Base-by-base conservation (phyloP, 2,113 vertebrate genomes). In the Microtus richardsoni region DNA sequence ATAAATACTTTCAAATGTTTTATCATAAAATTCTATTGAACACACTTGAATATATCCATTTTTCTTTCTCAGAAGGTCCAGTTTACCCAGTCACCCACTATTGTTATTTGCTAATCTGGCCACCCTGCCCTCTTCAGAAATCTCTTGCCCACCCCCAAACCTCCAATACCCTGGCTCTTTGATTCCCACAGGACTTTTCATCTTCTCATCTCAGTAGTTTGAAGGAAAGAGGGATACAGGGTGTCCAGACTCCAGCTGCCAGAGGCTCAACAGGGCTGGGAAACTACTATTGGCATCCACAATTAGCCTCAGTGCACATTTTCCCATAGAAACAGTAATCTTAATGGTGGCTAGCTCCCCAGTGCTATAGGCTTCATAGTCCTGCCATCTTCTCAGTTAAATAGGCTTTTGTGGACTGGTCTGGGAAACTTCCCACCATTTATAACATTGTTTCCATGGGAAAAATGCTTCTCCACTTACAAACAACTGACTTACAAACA, bases 401-500 rank as follows among this genome's bases (percentile, higher is more conserved):
- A 96, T 93, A 95, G 95, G 91, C 95, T 92, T 97, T 98, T 97
- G 95, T 96, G 75, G 60, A 39, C 92, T 74, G 68, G 74, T 74
- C 93, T 97, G 96, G 94, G 95, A 97, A 96, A 39, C 84, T 92
- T 96, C 92, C 71, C 92, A 93, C 73, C 92, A 95, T 96, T 90
- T 85, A 77, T 82, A 97, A 96, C 93, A 94, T 94, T 97, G 92
- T 97, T 93, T 97, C 92, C 93, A 95, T 97, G 96, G 96, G 95
- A 94, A 98, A 98, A 95, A 90, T 66, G 84, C 71, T 91, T 91
- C 85, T 85, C 19, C 26, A 92, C 49, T 97, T 94, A 80, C 90
- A 93, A 96, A 95, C 95, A 97, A 95, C 95, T 97, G 92, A 96
- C 64, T 97, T 97, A 91, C 89, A 96, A 96, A 94, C 95, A 95